Evolutionary conservation across 2,113 vertebrate species (phyloP).

Genomic region (Mola mola): DNA sequence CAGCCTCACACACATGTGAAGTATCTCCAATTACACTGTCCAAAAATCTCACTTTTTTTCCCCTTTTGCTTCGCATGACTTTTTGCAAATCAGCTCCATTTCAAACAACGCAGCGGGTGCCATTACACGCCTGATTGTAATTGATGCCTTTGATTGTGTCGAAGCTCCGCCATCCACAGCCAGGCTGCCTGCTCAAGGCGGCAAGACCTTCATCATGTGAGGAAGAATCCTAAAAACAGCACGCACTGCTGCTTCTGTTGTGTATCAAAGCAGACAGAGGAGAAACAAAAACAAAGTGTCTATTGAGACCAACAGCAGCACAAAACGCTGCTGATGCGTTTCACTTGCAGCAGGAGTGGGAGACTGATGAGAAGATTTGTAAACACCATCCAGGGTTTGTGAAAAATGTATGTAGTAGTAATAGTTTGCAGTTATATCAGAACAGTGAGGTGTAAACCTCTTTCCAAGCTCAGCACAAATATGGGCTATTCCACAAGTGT

Average conservation of each 20-base stretch:
- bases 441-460: neutral
- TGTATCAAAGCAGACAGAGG: conserved; percentile 46
- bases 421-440: no score
- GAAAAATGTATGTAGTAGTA: neutral
- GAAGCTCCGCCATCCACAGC: conserved; percentile 23
- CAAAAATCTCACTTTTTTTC: conserved; percentile 1
- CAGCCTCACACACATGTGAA: conserved; percentile 25
- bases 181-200: neutral
- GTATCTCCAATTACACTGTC: neutral
- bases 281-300: conserved; percentile 23
- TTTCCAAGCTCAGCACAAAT: neutral
- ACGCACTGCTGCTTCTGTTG: conserved; percentile 36
- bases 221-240: conserved; percentile 38
- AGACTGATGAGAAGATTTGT: conserved; percentile 10
- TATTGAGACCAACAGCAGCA: conserved; percentile 19
- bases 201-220: conserved; percentile 4
- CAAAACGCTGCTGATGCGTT: neutral
- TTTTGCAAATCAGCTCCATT: conserved; percentile 23
- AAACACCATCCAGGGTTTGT: neutral
- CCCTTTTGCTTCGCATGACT: neutral
- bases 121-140: conserved; percentile 49
- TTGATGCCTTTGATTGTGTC: conserved; percentile 50
- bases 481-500: neutral
- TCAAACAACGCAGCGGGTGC: conserved; percentile 31
- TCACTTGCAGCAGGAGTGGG: conserved; percentile 1